phyloP scores from a whole-genome alignment of 1,140 invertebrate species.

The Schmidtea mediterranea region DNA sequence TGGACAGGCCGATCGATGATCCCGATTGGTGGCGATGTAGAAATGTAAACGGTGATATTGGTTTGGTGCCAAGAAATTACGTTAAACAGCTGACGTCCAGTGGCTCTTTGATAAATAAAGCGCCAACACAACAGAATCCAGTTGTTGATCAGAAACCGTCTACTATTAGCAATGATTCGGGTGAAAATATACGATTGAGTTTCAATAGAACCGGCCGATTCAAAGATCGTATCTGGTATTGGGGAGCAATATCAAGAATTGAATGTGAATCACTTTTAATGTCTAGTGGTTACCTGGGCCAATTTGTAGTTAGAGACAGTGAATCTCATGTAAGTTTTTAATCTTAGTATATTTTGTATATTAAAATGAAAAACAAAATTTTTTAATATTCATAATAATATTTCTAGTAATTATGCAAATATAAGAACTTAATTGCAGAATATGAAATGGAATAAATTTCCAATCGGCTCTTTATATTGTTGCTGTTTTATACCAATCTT shows the following conservation, averaged over 20 bases:
- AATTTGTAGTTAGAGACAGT: constrained; percentile 88
- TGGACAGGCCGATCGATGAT: constrained; percentile 73
- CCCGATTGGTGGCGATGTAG: constrained; percentile 91
- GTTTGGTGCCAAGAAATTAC: constrained; percentile 83
- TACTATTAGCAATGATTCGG: too few relatives aligned
- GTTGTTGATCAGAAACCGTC: too few relatives aligned
- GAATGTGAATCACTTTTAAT: constrained; percentile 78
- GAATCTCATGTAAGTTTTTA: constrained; percentile 82
- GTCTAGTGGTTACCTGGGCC: constrained; percentile 72
- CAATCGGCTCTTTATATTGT: too few relatives aligned
- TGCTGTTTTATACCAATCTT: too few relatives aligned
- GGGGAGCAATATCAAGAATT: constrained; percentile 65
- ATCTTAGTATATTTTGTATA: too few relatives aligned
- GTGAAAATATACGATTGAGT: neutral
- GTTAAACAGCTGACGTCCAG: constrained; percentile 33
- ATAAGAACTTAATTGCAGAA: too few relatives aligned
- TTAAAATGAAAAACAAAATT: too few relatives aligned
- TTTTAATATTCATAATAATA: too few relatives aligned
- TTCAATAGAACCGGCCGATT: constrained; percentile 7
- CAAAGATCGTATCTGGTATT: constrained; percentile 49
- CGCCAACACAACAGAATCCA: neutral
- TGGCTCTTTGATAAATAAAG: constrained; percentile 9
- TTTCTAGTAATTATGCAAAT: too few relatives aligned
- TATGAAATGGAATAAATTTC: too few relatives aligned
- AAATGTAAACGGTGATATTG: constrained; percentile 56